phyloP scores from a whole-genome alignment of 2,113 vertebrate species.

The Prunella fulvescens region DNA sequence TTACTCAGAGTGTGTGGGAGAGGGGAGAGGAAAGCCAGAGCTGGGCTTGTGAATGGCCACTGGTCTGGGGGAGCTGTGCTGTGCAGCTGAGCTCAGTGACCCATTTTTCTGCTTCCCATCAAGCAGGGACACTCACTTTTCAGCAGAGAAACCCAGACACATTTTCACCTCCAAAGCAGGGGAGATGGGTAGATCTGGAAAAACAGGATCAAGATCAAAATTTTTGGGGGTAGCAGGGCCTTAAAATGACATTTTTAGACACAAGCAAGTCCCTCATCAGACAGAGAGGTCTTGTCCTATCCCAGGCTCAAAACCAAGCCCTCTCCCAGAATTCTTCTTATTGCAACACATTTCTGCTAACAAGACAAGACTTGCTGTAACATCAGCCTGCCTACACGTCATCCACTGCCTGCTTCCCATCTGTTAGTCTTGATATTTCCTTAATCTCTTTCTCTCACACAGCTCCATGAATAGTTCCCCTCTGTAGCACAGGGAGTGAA shows the following conservation, averaged over 20 bases:
- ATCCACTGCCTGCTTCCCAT: conserved; percentile 51
- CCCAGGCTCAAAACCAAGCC: not conserved
- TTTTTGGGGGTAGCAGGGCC: not conserved
- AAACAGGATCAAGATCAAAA: not conserved
- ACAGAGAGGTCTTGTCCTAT: not conserved
- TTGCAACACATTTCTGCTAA: conserved; percentile 48
- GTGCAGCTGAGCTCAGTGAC: not conserved
- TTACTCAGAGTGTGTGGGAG: not conserved
- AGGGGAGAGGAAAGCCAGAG: not conserved
- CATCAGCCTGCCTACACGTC: conserved; percentile 55
- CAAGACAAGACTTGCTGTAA: conserved; percentile 50
- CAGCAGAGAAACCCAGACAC: not conserved
- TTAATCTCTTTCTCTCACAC: conserved; percentile 37
- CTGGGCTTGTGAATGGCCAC: not conserved
- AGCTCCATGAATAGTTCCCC: conserved; percentile 20
- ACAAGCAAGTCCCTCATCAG: not conserved
- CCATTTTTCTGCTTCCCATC: not conserved
- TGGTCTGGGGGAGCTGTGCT: not conserved
- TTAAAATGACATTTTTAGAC: not conserved
- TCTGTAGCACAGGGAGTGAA: conserved; percentile 15
- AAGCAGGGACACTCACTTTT: fast-evolving
- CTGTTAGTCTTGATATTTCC: conserved; percentile 51
- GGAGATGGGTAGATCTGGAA: not conserved
- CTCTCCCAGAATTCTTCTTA: not conserved
- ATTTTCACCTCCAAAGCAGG: not conserved